Evolutionary conservation across 2,797 vertebrate genomes (phyloP), one percentile per base, ranked within the genome.

Genomic region (Pseudochaenichthys georgianus): DNA sequence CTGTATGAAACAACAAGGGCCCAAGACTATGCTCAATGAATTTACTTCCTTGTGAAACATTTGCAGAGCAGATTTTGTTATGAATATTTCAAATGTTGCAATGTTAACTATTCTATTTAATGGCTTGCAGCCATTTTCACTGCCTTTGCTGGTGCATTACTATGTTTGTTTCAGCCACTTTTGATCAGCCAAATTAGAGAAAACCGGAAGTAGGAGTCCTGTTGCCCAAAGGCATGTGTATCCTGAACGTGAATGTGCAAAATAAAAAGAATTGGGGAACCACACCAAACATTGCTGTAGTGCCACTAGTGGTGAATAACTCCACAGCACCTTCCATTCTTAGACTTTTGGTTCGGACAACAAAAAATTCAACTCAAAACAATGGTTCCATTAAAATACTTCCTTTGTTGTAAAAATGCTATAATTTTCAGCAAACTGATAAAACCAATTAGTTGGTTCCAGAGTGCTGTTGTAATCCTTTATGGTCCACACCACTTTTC

Each of bases 371-470:
- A 5, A 38, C 3, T 63, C 9, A 42, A 48, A 50, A 50, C 50
- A 53, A 52, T 5, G 0, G 41, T 21, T 10, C 13, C 16, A 50
- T 34, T 11, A 60, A 66, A 62, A 51, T 13, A 41, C 21, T 57
- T 54, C 3, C 19, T 11, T 47, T 57, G 17, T 53, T 16, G 1
- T 65, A 42, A 58, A 62, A 23, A 38, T 53, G 5, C 3, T 19
- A 28, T 28, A 9, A 54, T 72, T 41, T 55, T 51, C 58, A 34
- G 1, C n/a, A 70, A 70, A 50, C 34, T 38, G 10, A 21, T 57
- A 12, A 57, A 72, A 64, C 3, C 5, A 34, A 16, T 51, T n/a
- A 17, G 46, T 15, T 53, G 47, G 17, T 60, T 67, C 2, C 55
- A 52, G 54, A 13, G 41, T 2, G 13, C 41, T 68, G 16, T 21